Conservation (phyloP, 2,113 vertebrate species). For the Podiceps cristatus region DNA sequence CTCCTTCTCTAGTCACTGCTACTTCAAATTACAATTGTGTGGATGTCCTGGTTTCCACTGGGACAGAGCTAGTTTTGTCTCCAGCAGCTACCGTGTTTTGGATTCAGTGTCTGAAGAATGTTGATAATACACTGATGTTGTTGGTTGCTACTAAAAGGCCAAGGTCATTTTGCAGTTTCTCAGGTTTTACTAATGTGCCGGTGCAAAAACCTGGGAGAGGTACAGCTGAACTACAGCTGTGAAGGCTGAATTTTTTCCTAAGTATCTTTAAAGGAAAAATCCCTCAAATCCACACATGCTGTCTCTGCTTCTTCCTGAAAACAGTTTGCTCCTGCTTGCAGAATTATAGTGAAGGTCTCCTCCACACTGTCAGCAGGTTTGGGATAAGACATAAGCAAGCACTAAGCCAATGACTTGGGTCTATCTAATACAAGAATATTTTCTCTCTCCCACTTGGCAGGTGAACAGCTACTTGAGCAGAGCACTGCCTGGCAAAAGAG, state of each 20-base stretch:
- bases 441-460: neutral
- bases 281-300: neutral
- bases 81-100: too few species aligned
- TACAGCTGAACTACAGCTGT: too few species aligned
- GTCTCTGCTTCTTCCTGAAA: neutral
- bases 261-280: neutral
- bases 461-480: neutral
- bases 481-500: neutral
- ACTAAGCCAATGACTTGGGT: neutral
- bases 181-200: too few species aligned
- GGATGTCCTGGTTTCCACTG: too few species aligned
- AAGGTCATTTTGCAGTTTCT: too few species aligned
- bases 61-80: too few species aligned
- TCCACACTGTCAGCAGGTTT: neutral
- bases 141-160: too few species aligned
- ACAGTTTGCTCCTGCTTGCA: neutral
- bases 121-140: too few species aligned
- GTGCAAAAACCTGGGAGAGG: too few species aligned
- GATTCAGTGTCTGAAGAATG: too few species aligned
- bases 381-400: neutral
- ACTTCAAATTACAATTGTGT: neutral
- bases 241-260: neutral
- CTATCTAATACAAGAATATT: neutral
- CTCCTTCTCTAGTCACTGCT: neutral
- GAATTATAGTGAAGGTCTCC: neutral